phyloP scores from a whole-genome alignment of 64 coral and sea anemone species.

The Orbicella faveolata region DNA sequence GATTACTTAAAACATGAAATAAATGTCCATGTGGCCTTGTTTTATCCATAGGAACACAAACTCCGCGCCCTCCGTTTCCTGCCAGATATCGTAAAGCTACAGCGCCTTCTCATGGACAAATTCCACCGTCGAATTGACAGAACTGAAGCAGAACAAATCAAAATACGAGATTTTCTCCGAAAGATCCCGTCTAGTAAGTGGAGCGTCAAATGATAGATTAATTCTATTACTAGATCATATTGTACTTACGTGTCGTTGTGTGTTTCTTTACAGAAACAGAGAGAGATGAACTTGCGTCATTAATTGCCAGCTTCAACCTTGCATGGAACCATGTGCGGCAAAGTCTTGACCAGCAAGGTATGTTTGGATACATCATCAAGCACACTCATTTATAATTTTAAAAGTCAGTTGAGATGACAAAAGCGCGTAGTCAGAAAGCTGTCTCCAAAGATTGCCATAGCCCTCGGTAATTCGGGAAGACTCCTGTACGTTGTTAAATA shows the following conservation, averaged over 20 bases:
- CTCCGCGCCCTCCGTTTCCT: constrained; percentile 77
- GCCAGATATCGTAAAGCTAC: constrained; percentile 77
- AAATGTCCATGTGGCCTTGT: neutral
- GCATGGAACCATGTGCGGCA: constrained; percentile 64
- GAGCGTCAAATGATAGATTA: neutral
- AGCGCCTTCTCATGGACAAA: constrained; percentile 71
- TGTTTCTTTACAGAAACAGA: constrained; percentile 23
- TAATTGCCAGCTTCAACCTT: constrained; percentile 49
- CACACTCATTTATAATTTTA: neutral
- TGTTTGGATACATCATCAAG: neutral
- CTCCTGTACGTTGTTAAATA: no score
- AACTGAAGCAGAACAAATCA: constrained; percentile 63
- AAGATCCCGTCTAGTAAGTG: constrained; percentile 34
- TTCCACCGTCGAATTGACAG: constrained; percentile 77
- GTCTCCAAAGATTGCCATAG: no score
- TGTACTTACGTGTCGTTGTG: neutral
- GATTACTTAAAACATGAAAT: neutral
- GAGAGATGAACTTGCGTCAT: constrained; percentile 53
- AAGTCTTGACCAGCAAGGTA: constrained; percentile 64
- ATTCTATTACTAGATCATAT: neutral
- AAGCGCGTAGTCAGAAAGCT: no score
- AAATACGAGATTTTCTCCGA: constrained; percentile 59
- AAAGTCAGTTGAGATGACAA: neutral
- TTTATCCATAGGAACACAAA: constrained; percentile 65
- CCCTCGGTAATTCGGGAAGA: no score